A percentile compares a stretch with the other conserved stretches of the same genome.
Evolutionary conservation across 2,797 vertebrate species (phyloP).

Genomic region (Liasis olivaceus): DNA sequence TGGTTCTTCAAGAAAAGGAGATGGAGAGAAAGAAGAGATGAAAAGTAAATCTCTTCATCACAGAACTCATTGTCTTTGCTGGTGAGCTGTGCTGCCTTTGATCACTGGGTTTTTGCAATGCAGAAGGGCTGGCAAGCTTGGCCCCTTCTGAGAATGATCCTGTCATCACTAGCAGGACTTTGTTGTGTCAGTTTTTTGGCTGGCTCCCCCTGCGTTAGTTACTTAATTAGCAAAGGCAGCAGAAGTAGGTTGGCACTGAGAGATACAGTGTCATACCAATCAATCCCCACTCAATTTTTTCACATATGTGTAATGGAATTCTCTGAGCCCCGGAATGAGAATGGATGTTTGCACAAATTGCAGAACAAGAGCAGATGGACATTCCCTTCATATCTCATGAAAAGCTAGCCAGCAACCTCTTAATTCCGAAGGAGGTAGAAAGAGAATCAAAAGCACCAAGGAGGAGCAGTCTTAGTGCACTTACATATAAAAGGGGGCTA

Average conservation of each 20-base stretch:
- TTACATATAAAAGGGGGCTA: not conserved
- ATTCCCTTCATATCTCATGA: not conserved
- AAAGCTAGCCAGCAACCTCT: not conserved
- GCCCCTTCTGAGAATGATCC: not conserved
- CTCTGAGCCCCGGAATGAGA: not conserved
- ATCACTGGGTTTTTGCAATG: not conserved
- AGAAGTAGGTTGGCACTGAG: not conserved
- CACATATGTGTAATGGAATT: not conserved
- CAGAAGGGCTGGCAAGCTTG: not conserved
- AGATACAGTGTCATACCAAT: not conserved
- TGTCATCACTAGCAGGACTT: not conserved
- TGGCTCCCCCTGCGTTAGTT: not conserved
- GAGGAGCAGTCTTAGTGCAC: not conserved
- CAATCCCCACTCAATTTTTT: not conserved
- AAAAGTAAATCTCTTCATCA: not conserved
- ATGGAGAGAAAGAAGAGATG: not conserved
- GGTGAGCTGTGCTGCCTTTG: not conserved
- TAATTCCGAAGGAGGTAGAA: not conserved
- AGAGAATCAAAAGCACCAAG: not conserved
- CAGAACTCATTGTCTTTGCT: not conserved
- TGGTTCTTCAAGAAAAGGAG: not conserved
- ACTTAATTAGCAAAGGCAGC: not conserved
- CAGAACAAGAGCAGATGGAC: not conserved
- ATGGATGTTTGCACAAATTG: not conserved
- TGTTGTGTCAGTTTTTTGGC: not conserved